Conservation (phyloP, 2,888 invertebrate genomes). For the Microplitis manilae region DNA sequence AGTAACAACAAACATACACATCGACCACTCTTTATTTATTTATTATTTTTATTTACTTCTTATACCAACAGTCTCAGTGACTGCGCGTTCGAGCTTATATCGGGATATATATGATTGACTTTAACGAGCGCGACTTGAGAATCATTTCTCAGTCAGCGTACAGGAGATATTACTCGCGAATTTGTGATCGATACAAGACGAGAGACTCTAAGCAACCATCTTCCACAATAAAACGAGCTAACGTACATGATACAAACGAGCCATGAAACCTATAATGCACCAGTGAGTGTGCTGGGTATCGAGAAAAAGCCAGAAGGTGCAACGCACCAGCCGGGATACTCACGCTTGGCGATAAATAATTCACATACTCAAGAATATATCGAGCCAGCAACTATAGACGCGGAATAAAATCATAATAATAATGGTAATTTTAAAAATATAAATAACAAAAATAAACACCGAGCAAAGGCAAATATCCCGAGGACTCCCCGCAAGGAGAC, state of each 20-base stretch:
- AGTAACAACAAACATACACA: background rate
- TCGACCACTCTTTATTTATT: no score
- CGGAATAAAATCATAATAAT: slow-evolving; percentile 47
- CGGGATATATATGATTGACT: slow-evolving; percentile 39
- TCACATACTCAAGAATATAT: slow-evolving; percentile 30
- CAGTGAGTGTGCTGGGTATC: background rate
- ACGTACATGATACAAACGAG: background rate
- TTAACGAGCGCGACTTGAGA: slow-evolving; percentile 41
- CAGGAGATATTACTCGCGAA: slow-evolving; percentile 32
- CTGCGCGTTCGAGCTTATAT: slow-evolving; percentile 20
- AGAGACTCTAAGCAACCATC: background rate
- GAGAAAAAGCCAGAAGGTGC: slow-evolving; percentile 22
- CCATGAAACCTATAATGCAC: background rate
- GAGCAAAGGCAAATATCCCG: slow-evolving; percentile 64
- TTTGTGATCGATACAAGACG: slow-evolving; percentile 44
- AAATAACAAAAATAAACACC: slow-evolving; percentile 46
- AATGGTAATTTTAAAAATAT: slow-evolving; percentile 42
- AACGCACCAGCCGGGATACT: slow-evolving; percentile 12
- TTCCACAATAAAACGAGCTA: background rate
- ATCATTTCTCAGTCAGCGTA: slow-evolving; percentile 29
- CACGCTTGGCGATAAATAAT: slow-evolving; percentile 35
- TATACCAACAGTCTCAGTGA: slow-evolving; percentile 17
- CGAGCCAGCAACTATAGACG: slow-evolving; percentile 44
- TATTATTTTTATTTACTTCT: no score
- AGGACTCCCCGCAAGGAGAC: slow-evolving; percentile 69